Evolutionary conservation across 1,140 invertebrate species (phyloP), one percentile per base, ranked within the genome.

Genomic region (Gryon sp.): DNA sequence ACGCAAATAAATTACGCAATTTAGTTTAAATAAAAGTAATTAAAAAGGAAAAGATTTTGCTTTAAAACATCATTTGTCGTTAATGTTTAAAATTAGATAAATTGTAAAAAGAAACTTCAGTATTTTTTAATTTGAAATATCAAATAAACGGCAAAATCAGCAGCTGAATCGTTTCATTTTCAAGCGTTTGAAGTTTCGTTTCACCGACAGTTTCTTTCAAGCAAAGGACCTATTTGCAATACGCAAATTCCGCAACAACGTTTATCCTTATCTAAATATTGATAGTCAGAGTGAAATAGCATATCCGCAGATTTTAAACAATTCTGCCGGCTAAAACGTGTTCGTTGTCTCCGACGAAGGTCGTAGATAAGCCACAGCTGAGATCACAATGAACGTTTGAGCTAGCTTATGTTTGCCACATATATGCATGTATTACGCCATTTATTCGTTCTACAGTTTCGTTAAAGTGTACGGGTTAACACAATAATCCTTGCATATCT

Each of bases 241-340:
- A 45, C 22, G 59, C 43, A 26, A 65, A 65, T 38, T 38, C 19
- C 32, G 0, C 26, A n/a, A 20, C 14, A 14, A 1, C 28, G n/a
- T 65, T 65, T 53, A 53, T 65, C 60, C 43, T 53, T 53, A 65
- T 65, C 60, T 45, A 65, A 65, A 65, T 65, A 65, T 65, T 65
- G 60, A 65, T 53, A 65, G 60, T 28, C 43, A 20, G 20, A 43
- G 15, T 18, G 46, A 52, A 53, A 65, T n/a, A 32, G 32, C 45
- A 20, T 46, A 50, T 40, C 32, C 48, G 48, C n/a, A 22, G 48
- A n/a, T 55, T 46, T 30, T 38, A 53, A 65, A 43, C 41, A 50
- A 52, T 22, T 5, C 22, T 18, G 46, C 14, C 11, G 43, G 14
- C 34, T 14, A 24, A 34, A 34, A 50, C 53, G 36, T 24, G 53